Percentiles rank a stretch among this genome's conserved stretches.
Evolutionary conservation across 2,797 vertebrate species (phyloP).

Genomic region (Amblyraja radiata): DNA sequence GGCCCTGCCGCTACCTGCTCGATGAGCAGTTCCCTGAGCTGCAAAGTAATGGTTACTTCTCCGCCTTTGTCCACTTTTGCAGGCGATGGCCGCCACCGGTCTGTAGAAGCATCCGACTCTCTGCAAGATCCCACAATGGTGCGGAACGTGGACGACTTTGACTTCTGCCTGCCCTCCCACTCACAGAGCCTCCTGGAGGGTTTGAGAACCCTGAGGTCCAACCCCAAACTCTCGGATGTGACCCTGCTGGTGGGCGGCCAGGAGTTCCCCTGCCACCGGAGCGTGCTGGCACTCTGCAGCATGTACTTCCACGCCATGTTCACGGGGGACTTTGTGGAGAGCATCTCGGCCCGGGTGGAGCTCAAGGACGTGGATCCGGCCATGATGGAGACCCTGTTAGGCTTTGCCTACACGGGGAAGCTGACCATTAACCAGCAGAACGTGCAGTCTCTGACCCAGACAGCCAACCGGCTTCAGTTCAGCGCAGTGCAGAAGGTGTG

Average conservation of each 20-base stretch:
- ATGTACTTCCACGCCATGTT: slow-evolving; percentile 91
- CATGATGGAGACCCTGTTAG: slow-evolving; percentile 65
- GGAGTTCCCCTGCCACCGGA: slow-evolving; percentile 85
- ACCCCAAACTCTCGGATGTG: slow-evolving; percentile 81
- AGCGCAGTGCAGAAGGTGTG: slow-evolving; percentile 79
- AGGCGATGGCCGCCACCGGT: background rate
- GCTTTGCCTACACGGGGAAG: slow-evolving; percentile 89
- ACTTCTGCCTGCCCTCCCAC: slow-evolving; percentile 84
- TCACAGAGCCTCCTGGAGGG: slow-evolving; percentile 82
- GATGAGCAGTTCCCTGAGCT: background rate
- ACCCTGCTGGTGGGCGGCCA: slow-evolving; percentile 66
- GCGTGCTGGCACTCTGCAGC: slow-evolving; percentile 87
- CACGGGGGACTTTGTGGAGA: slow-evolving; percentile 83
- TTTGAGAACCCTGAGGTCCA: slow-evolving; percentile 68
- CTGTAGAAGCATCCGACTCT: background rate
- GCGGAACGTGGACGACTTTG: slow-evolving; percentile 83
- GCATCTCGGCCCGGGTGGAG: slow-evolving; percentile 80
- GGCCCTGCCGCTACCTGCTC: background rate
- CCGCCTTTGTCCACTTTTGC: slow-evolving; percentile 31
- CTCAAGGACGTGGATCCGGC: slow-evolving; percentile 74
- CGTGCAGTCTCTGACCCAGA: slow-evolving; percentile 76
- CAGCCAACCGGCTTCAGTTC: slow-evolving; percentile 83
- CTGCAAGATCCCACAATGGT: slow-evolving; percentile 66
- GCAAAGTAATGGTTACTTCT: background rate
- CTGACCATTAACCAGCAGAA: slow-evolving; percentile 89